Evolutionary conservation across 1,140 invertebrate species (phyloP).

Genomic region (Lamellibrachia luymesi): DNA sequence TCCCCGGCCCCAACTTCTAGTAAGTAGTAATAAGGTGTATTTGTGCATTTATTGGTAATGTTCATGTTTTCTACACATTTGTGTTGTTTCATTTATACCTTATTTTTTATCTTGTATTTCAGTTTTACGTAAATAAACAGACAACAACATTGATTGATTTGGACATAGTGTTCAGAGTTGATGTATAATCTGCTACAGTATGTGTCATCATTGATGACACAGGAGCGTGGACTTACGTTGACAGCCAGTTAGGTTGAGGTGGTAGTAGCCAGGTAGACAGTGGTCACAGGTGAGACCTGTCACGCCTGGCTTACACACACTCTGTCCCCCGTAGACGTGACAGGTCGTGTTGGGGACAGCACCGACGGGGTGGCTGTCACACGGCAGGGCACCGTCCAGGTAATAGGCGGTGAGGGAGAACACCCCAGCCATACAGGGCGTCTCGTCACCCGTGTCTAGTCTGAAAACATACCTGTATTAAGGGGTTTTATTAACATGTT

Average conservation of each 20-base stretch:
- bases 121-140: no score
- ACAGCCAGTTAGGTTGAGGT: constrained; percentile 93
- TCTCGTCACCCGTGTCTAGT: neutral
- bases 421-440: constrained; percentile 6
- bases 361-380: constrained; percentile 21
- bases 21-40: no score
- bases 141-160: no score
- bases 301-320: constrained; percentile 92
- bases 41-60: no score
- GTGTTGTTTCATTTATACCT: no score
- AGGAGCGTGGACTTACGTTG: constrained; percentile 42
- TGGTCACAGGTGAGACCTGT: constrained; percentile 87
- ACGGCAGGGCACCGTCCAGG: constrained; percentile 24
- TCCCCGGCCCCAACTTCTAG: no score
- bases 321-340: constrained; percentile 81
- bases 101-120: no score
- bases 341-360: constrained; percentile 59
- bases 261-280: constrained; percentile 93
- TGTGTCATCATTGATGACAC: neutral
- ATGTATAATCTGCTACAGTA: no score
- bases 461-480: constrained; percentile 3
- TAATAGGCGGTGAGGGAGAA: constrained; percentile 27
- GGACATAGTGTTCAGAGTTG: no score
- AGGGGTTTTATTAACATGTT: no score
- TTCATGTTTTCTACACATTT: no score